Evolutionary conservation across 1,140 invertebrate genomes (phyloP).

Genomic region (Eurytemora carolleeae): DNA sequence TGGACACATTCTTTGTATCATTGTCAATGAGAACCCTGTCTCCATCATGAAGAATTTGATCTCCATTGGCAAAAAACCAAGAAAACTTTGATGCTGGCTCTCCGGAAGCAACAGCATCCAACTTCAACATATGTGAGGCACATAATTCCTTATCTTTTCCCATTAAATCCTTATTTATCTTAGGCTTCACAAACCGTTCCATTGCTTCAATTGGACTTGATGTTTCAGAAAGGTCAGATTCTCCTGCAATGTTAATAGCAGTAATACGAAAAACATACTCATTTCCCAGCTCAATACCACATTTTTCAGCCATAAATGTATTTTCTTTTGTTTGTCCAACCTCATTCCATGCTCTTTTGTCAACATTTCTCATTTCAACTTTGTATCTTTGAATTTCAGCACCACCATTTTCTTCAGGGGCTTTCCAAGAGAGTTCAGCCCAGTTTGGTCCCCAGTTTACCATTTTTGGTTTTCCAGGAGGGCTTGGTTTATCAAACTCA

Average conservation of each 20-base stretch:
- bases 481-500: slow-evolving; percentile 66
- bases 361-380: slow-evolving; percentile 70
- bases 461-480: slow-evolving; percentile 78
- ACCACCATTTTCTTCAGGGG: slow-evolving; percentile 70
- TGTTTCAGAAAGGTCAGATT: slow-evolving; percentile 64
- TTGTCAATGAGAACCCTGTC: slow-evolving; percentile 60
- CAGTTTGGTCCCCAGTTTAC: slow-evolving; percentile 81
- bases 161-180: slow-evolving; percentile 77
- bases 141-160: slow-evolving; percentile 69
- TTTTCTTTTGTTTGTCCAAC: slow-evolving; percentile 48
- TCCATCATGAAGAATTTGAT: slow-evolving; percentile 35
- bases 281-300: slow-evolving; percentile 43
- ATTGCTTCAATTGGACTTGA: slow-evolving; percentile 72
- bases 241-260: slow-evolving; percentile 83
- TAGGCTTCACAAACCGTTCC: slow-evolving; percentile 63
- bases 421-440: slow-evolving; percentile 79
- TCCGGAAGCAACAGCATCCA: slow-evolving; percentile 78
- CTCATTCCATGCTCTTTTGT: slow-evolving; percentile 62
- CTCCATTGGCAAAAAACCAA: slow-evolving; percentile 58
- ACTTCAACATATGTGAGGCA: slow-evolving; percentile 69
- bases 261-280: slow-evolving; percentile 78
- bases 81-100: slow-evolving; percentile 79
- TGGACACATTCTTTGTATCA: slow-evolving; percentile 55
- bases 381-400: slow-evolving; percentile 86
- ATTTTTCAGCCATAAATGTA: background rate